A percentile compares a stretch with the other conserved stretches of the same genome.
Conservation (phyloP, 2,113 vertebrate species). For the Platysternon megacephalum region DNA sequence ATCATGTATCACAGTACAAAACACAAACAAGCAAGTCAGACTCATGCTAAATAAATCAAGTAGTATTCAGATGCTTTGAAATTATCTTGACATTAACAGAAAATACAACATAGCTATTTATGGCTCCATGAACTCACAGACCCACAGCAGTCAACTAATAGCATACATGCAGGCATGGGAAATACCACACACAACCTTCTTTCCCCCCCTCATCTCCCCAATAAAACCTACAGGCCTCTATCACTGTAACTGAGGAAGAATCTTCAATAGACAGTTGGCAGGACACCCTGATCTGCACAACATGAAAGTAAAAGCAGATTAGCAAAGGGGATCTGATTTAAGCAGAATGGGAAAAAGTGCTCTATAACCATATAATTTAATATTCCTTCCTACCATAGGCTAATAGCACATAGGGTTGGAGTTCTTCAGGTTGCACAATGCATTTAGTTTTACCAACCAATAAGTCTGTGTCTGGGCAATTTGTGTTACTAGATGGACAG, state of each 20-base stretch:
- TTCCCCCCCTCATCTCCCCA: not conserved
- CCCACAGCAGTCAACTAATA: rapidly evolving
- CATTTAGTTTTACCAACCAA: not conserved
- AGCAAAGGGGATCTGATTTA: not conserved
- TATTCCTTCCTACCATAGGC: not conserved
- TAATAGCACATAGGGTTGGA: not conserved
- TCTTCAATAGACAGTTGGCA: not conserved
- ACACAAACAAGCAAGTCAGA: not conserved
- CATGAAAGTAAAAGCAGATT: not conserved
- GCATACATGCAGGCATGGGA: conserved; percentile 23
- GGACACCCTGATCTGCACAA: not conserved
- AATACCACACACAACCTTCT: not conserved
- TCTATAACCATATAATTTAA: not conserved
- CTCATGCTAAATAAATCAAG: conserved; percentile 38
- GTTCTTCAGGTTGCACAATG: not conserved
- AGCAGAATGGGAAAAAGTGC: not conserved
- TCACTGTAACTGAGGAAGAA: not conserved
- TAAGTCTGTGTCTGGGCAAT: not conserved
- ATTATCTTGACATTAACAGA: not conserved
- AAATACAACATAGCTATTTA: not conserved
- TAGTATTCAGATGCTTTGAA: not conserved
- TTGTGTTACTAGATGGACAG: not conserved
- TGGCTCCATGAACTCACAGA: not conserved
- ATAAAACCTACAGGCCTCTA: not conserved
- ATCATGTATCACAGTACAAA: conserved; percentile 23